These are phyloP conservation scores for Corythoichthys intestinalis DNA, from an alignment of 2,113 vertebrate genomes.

Conservation along the genomic window DNA sequence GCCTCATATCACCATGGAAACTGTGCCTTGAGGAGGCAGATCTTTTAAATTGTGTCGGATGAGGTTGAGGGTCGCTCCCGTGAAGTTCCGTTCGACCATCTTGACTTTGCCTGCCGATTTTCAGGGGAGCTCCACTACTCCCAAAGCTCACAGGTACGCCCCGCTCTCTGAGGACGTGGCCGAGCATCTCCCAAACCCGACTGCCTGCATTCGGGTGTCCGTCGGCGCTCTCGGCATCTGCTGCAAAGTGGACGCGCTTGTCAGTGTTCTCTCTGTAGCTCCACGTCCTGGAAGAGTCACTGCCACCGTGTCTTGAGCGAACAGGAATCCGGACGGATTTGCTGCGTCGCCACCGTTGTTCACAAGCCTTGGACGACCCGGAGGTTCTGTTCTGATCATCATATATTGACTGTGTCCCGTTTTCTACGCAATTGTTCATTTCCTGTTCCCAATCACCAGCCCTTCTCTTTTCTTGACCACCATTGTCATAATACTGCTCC, in stretches of 20 bases:
- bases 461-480: conserved; percentile 15
- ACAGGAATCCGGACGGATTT: conserved; percentile 40
- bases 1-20: conserved; percentile 65
- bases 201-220: conserved; percentile 20
- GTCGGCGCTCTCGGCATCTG: conserved; percentile 18
- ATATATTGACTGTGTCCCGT: conserved; percentile 11
- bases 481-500: conserved; percentile 21
- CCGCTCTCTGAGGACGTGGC: conserved; percentile 55
- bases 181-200: conserved; percentile 55
- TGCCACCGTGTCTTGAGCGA: conserved; percentile 15
- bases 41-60: conserved; percentile 58
- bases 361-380: conserved; percentile 1
- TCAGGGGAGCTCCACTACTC: conserved; percentile 41
- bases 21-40: conserved; percentile 57
- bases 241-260: conserved; percentile 67
- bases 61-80: conserved; percentile 50
- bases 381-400: conserved; percentile 11
- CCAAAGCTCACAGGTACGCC: conserved; percentile 59
- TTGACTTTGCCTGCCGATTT: conserved; percentile 48
- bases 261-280: conserved; percentile 47
- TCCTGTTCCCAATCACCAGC: conserved; percentile 10
- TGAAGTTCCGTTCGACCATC: conserved; percentile 45
- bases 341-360: conserved; percentile 31
- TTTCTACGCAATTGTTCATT: conserved; percentile 11
- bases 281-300: conserved; percentile 52